Percentiles rank a stretch among this genome's conserved stretches.
These are phyloP conservation scores for Philantomba maxwellii DNA, from an alignment of 2,113 vertebrate species.

Conservation along the genomic window DNA sequence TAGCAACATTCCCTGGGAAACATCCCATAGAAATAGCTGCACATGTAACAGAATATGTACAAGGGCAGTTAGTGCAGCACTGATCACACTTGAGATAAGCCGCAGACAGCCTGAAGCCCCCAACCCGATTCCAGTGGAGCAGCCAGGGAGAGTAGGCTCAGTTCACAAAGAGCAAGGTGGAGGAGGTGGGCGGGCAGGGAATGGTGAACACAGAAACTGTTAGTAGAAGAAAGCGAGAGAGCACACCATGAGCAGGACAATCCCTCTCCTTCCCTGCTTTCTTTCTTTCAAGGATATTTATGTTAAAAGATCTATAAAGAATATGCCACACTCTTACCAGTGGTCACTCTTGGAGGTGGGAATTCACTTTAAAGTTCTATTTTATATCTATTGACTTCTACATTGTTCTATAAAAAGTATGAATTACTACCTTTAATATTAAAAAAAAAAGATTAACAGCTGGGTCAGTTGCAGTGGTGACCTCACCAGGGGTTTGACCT, in stretches of 20 bases:
- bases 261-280: too few relatives aligned
- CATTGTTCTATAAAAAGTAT: neutral
- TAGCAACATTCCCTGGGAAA: too few relatives aligned
- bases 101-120: neutral
- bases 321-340: neutral
- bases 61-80: neutral
- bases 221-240: neutral
- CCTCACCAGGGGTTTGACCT: rapidly evolving
- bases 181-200: neutral
- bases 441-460: neutral
- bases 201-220: rapidly evolving
- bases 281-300: neutral
- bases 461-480: neutral
- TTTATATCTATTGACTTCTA: neutral
- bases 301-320: neutral
- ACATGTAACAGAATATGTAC: neutral
- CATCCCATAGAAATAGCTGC: neutral
- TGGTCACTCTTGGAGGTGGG: too few relatives aligned
- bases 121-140: neutral
- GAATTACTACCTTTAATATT: neutral
- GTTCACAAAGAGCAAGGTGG: neutral
- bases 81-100: neutral
- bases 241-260: rapidly evolving
- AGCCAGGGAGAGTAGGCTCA: neutral
- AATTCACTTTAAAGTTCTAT: neutral